These are phyloP conservation scores for Tenebrio molitor DNA, from an alignment of 1,140 invertebrate species.

Conservation along the genomic window DNA sequence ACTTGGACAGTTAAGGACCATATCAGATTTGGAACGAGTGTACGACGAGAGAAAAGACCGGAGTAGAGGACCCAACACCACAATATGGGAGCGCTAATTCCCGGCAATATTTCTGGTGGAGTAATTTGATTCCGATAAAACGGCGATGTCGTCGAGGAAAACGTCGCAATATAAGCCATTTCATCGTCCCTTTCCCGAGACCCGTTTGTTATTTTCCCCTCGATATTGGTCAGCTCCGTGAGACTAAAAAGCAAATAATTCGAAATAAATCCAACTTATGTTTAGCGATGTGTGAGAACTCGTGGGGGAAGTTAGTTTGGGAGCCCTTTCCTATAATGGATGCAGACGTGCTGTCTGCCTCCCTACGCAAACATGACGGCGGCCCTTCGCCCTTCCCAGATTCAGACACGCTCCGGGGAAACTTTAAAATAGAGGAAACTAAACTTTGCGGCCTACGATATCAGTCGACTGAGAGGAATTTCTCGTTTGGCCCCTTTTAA, in stretches of 20 bases:
- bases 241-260: constrained; percentile 48
- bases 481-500: not conserved
- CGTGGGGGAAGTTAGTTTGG: constrained; percentile 35
- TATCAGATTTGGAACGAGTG: too few species aligned
- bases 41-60: too few species aligned
- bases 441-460: constrained; percentile 17
- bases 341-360: constrained; percentile 18
- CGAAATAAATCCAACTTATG: constrained; percentile 50
- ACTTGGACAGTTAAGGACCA: too few species aligned
- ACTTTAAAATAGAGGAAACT: constrained; percentile 49
- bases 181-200: constrained; percentile 26
- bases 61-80: not conserved
- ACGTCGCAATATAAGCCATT: constrained; percentile 37
- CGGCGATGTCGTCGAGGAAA: constrained; percentile 12
- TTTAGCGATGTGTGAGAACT: constrained; percentile 45
- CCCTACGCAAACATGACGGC: constrained; percentile 40
- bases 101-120: constrained; percentile 19
- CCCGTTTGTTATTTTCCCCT: constrained; percentile 28
- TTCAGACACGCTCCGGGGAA: constrained; percentile 44
- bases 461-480: not conserved
- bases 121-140: constrained; percentile 34
- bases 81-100: constrained; percentile 29
- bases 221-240: constrained; percentile 30
- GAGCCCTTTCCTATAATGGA: constrained; percentile 25
- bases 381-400: constrained; percentile 10